Conservation (phyloP, 1,140 invertebrate species). For the Chrysoperla carnea region DNA sequence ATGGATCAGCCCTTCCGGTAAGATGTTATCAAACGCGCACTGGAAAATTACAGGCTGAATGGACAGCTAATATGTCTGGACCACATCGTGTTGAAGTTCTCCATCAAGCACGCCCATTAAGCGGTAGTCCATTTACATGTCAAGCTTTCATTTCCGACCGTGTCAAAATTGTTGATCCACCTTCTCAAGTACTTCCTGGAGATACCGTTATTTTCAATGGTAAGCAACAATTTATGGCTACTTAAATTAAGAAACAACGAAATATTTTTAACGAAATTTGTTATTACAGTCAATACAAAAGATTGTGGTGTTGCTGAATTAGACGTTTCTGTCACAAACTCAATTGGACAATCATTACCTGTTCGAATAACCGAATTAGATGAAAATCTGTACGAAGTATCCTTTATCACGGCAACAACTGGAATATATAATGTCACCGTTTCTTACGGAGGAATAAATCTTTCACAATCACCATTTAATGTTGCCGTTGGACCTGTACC, state of each 20-base stretch:
- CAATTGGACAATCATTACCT: constrained; percentile 70
- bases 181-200: constrained; percentile 63
- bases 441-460: constrained; percentile 61
- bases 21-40: constrained; percentile 91
- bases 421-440: constrained; percentile 81
- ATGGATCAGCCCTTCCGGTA: constrained; percentile 78
- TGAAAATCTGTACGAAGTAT: constrained; percentile 57
- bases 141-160: constrained; percentile 74
- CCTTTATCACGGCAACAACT: constrained; percentile 71
- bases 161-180: constrained; percentile 41
- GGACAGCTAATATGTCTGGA: constrained; percentile 61
- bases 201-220: constrained; percentile 70
- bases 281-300: constrained; percentile 56
- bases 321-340: constrained; percentile 74
- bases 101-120: constrained; percentile 75
- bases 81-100: constrained; percentile 64
- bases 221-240: constrained; percentile 23
- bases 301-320: constrained; percentile 81
- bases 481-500: constrained; percentile 25
- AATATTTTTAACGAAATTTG: background rate
- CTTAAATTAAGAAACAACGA: background rate
- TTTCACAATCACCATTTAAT: constrained; percentile 32
- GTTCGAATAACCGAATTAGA: constrained; percentile 58
- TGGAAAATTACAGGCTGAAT: constrained; percentile 81
- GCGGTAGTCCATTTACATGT: constrained; percentile 91